Evolutionary conservation across 1,140 invertebrate species (phyloP).

Genomic region (Telenomus remus): DNA sequence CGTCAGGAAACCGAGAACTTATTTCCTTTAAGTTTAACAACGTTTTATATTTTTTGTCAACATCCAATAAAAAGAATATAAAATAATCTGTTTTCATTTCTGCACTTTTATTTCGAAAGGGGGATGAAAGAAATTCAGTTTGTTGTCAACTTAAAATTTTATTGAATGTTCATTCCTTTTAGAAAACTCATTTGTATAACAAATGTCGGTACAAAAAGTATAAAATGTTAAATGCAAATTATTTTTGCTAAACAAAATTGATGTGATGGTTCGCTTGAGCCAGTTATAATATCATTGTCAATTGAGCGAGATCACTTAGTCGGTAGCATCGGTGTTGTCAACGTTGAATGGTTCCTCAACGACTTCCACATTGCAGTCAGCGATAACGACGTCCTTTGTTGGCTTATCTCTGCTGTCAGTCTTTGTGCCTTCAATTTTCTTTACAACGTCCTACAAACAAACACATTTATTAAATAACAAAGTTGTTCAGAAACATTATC

Average conservation of each 20-base stretch:
- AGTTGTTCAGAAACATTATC: too few relatives aligned
- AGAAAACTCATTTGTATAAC: constrained; percentile 43
- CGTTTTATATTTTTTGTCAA: constrained; percentile 2
- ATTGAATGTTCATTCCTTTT: neutral
- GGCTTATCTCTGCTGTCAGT: constrained; percentile 88
- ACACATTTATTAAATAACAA: neutral
- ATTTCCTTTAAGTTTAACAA: constrained; percentile 84
- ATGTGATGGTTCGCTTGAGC: too few relatives aligned
- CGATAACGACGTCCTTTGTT: constrained; percentile 86
- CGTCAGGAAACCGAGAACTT: constrained; percentile 93
- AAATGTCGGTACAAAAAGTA: constrained; percentile 41
- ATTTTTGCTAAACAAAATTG: constrained; percentile 7
- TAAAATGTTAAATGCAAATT: constrained; percentile 37
- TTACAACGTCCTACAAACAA: constrained; percentile 82
- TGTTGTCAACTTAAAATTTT: constrained; percentile 10
- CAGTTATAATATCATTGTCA: constrained; percentile 6
- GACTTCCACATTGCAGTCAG: constrained; percentile 81
- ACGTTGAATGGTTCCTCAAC: constrained; percentile 88
- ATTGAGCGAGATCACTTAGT: constrained; percentile 70
- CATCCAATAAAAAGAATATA: neutral
- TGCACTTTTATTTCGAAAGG: too few relatives aligned
- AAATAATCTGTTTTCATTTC: neutral
- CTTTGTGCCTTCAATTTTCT: constrained; percentile 86
- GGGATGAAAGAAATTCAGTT: too few relatives aligned
- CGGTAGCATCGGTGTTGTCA: constrained; percentile 85